Base-by-base conservation (phyloP, 2,888 invertebrate genomes). In the Nematopogon swammerdamellus region DNA sequence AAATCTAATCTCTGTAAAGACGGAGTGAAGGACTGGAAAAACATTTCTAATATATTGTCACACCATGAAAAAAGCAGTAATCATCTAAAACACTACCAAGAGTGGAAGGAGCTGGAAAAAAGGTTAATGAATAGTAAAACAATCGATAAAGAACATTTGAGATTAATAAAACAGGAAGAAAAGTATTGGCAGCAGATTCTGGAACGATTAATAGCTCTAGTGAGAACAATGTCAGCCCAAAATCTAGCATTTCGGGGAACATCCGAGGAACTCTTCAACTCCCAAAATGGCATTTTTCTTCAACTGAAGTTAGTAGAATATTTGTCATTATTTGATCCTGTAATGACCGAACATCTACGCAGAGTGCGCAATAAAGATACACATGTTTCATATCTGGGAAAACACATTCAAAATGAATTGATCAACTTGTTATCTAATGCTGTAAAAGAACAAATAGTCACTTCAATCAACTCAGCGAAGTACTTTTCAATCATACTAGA, bases 21-120 rank as follows among this genome's bases (percentile, higher is more conserved):
- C 52, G 55, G 55, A 8, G 48, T 45, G 16, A 49, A 45, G 20
- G 53, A 56, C 43, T 55, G 55, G 55, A 52, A 45, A 19, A 52
- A 55, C 51, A 43, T 54, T 19, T 43, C 53, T 20, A 29, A 19
- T 18, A 52, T 47, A 47, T 45, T 55, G 25, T 50, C 48, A 47
- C 49, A 30, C 11, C 54, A 52, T 47, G 54, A 54, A 44, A 54
- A 50, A 47, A 49, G 45, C 45, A 42, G 25, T 19, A 48, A 47
- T 29, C 54, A 54, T 49, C 46, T 45, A 30, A 46, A 42, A 48
- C 25, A 50, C 16, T 52, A 51, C 49, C 46, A 50, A 46, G 19
- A 48, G 45, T 52, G 55, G 51, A 53, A 54, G 45, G 50, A 55
- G 49, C 50, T 54, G 19, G 52, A 54, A 18, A 19, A 45, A 36